Conservation (phyloP, 2,888 invertebrate species). For the Drosophila mercatorum region DNA sequence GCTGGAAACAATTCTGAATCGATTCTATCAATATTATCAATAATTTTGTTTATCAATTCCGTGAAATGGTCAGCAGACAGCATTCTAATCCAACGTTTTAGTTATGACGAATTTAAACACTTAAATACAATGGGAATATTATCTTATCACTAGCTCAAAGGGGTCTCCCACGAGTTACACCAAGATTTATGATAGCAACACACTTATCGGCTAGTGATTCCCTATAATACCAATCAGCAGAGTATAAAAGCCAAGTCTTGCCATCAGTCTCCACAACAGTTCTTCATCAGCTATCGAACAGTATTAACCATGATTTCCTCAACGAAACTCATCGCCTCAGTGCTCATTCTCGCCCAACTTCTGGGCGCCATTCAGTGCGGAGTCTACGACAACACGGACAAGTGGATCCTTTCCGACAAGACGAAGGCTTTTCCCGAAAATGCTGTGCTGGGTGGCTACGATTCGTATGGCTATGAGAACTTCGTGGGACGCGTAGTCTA, state of each 20-base stretch:
- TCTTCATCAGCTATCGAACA: constrained; percentile 4
- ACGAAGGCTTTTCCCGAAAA: constrained; percentile 33
- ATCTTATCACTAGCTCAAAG: not conserved
- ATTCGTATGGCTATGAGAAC: constrained; percentile 52
- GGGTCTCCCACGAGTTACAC: not conserved
- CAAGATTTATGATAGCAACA: not conserved
- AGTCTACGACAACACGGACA: constrained; percentile 40
- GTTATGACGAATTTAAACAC: not conserved
- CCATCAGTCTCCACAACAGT: constrained; percentile 1
- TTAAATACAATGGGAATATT: not conserved
- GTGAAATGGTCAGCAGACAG: not conserved
- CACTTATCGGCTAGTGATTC: constrained; percentile 2
- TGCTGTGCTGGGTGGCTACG: constrained; percentile 50
- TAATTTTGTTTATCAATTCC: not conserved
- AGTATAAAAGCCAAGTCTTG: not conserved
- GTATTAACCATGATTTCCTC: constrained; percentile 37
- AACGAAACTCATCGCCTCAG: constrained; percentile 24
- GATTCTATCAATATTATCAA: not conserved
- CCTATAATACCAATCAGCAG: not conserved
- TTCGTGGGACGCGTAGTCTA: constrained; percentile 48
- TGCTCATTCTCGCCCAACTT: constrained; percentile 39
- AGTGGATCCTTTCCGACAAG: constrained; percentile 33
- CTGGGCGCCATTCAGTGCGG: constrained; percentile 42
- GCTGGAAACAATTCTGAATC: not conserved
- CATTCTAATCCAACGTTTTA: too few relatives aligned